Percentiles rank a stretch among this genome's conserved stretches.
phyloP scores from a whole-genome alignment of 2,113 vertebrate genomes.

The Nothobranchius kuhntae region DNA sequence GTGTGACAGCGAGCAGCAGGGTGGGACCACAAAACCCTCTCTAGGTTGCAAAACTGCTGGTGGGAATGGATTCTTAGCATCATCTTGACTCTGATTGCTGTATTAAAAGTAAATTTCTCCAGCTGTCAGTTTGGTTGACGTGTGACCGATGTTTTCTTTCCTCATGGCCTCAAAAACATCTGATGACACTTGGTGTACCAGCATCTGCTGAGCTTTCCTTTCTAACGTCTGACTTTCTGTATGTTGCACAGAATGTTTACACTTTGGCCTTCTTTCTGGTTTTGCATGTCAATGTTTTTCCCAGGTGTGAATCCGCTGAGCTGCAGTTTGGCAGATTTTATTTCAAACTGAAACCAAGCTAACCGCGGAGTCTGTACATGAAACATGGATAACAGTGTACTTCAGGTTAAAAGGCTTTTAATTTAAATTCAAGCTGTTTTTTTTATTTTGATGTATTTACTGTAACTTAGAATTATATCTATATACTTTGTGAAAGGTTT shows the following conservation, averaged over 20 bases:
- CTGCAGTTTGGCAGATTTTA: not conserved
- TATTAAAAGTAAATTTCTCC: conserved; percentile 3
- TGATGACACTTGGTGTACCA: too few relatives aligned
- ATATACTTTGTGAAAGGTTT: not conserved
- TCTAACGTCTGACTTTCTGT: not conserved
- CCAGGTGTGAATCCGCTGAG: conserved; percentile 9
- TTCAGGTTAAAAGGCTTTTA: not conserved
- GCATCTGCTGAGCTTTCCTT: not conserved
- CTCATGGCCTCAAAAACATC: too few relatives aligned
- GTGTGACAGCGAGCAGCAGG: too few relatives aligned
- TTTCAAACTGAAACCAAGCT: conserved; percentile 9
- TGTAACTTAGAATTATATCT: not conserved
- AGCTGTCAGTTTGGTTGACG: not conserved
- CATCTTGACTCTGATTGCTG: not conserved
- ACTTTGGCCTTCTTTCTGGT: not conserved
- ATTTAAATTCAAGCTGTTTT: not conserved
- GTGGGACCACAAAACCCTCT: too few relatives aligned
- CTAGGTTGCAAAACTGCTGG: not conserved
- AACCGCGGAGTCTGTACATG: conserved; percentile 4
- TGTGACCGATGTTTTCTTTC: not conserved
- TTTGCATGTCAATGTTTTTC: not conserved
- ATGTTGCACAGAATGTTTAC: not conserved
- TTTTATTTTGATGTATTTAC: not conserved
- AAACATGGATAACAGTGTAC: conserved; percentile 1
- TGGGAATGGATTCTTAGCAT: conserved; percentile 8